A percentile compares a stretch with the other conserved stretches of the same genome.
These are phyloP conservation scores for Scaptomyza parva DNA, from an alignment of 2,888 invertebrate genomes.

Conservation along the genomic window DNA sequence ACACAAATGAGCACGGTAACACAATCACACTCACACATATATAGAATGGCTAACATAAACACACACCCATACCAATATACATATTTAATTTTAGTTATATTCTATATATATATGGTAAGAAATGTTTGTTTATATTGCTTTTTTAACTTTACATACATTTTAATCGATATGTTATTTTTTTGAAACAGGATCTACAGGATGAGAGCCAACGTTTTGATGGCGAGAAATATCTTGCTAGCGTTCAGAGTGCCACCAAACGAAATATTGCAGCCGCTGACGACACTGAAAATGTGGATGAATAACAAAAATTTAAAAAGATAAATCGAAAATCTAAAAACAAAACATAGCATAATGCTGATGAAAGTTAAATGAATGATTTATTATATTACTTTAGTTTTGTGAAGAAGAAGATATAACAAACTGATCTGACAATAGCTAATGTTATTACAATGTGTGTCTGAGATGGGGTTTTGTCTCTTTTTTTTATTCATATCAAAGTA, in stretches of 20 bases:
- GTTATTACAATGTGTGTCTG: slow-evolving; percentile 31
- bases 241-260: slow-evolving; percentile 83
- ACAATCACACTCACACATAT: slow-evolving; percentile 6
- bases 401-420: slow-evolving; percentile 13
- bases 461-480: not conserved
- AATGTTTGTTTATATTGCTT: not conserved
- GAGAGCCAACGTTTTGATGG: slow-evolving; percentile 84
- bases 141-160: not conserved
- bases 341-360: slow-evolving; percentile 22
- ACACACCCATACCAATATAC: not conserved
- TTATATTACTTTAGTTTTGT: slow-evolving; percentile 4
- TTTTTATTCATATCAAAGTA: slow-evolving; percentile 2
- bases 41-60: slow-evolving; percentile 3
- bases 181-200: slow-evolving; percentile 83
- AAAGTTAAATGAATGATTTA: slow-evolving; percentile 26
- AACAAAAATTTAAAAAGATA: slow-evolving; percentile 36
- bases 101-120: slow-evolving; percentile 50
- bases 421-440: slow-evolving; percentile 52
- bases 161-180: slow-evolving; percentile 9
- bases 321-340: slow-evolving; percentile 10
- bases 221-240: slow-evolving; percentile 83
- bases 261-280: slow-evolving; percentile 82
- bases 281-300: slow-evolving; percentile 77
- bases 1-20: slow-evolving; percentile 15
- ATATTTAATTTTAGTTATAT: slow-evolving; percentile 5